A percentile compares a stretch with the other conserved stretches of the same genome.
Evolutionary conservation across 2,888 invertebrate genomes (phyloP).

Genomic region (Dysmachus trigonus): DNA sequence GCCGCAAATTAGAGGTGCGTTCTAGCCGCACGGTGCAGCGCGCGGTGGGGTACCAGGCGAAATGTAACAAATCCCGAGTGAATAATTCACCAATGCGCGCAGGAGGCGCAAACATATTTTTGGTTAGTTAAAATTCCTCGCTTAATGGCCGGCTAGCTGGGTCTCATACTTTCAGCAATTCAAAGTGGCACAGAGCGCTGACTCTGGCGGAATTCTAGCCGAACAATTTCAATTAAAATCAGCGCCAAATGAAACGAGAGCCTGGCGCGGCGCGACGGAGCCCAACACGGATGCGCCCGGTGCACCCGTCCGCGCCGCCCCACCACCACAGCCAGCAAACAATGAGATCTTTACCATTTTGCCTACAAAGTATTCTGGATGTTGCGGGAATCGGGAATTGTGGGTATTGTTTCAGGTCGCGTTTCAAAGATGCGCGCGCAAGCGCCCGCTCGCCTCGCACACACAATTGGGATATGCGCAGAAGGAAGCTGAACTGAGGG

Average conservation of each 20-base stretch:
- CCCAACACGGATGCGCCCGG: neutral
- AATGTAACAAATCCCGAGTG: slow-evolving; percentile 29
- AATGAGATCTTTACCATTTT: slow-evolving; percentile 36
- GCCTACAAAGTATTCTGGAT: slow-evolving; percentile 16
- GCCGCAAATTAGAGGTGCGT: slow-evolving; percentile 16
- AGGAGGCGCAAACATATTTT: slow-evolving; percentile 42
- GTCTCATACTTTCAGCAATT: slow-evolving; percentile 15
- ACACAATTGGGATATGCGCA: neutral
- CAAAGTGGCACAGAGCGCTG: slow-evolving; percentile 13
- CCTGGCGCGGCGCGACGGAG: neutral
- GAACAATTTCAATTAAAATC: slow-evolving; percentile 44
- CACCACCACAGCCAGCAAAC: slow-evolving; percentile 1
- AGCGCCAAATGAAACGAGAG: slow-evolving; percentile 33
- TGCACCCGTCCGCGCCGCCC: neutral
- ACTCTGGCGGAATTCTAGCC: slow-evolving; percentile 25
- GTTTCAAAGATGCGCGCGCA: slow-evolving; percentile 15
- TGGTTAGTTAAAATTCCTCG: slow-evolving; percentile 44
- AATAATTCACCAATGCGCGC: neutral
- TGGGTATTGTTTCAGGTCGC: slow-evolving; percentile 22
- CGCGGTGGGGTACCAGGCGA: too few relatives aligned
- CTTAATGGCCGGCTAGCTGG: slow-evolving; percentile 23
- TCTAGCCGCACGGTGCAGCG: neutral
- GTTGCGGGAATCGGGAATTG: neutral
- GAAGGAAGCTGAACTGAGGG: neutral
- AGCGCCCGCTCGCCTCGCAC: neutral